Conservation (phyloP, 2,113 vertebrate genomes). For the Bos indicus region DNA sequence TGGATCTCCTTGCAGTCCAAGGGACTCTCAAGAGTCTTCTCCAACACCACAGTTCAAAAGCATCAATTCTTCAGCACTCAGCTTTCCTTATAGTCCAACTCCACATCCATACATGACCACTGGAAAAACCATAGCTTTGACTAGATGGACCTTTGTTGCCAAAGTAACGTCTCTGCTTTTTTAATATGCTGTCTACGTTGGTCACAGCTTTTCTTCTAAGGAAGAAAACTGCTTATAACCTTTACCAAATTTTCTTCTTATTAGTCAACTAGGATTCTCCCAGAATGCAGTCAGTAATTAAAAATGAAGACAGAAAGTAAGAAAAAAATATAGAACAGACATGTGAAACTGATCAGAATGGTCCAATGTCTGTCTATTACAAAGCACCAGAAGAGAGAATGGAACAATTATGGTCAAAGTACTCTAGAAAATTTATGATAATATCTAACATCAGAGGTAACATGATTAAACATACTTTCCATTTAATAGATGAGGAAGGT, state of each 20-base stretch:
- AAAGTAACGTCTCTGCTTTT: not conserved
- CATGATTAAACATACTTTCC: not conserved
- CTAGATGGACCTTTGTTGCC: not conserved
- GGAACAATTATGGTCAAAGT: not conserved
- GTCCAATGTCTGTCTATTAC: not conserved
- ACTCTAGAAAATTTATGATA: not conserved
- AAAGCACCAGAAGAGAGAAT: not conserved
- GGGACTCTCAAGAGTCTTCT: not conserved
- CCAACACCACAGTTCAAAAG: not conserved
- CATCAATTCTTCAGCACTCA: rapidly evolving
- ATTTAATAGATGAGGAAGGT: not conserved
- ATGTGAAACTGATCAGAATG: not conserved
- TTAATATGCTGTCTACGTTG: not conserved
- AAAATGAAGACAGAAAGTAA: not conserved
- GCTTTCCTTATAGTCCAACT: not conserved
- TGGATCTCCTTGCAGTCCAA: not conserved
- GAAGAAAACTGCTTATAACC: not conserved
- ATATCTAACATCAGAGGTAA: not conserved
- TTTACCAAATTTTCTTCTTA: not conserved
- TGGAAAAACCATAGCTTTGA: not conserved
- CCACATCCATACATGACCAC: not conserved
- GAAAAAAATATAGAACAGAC: not conserved
- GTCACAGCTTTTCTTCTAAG: not conserved
- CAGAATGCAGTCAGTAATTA: not conserved
- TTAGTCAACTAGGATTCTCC: not conserved